These are phyloP conservation scores for Acipenser oxyrinchus DNA, from an alignment of 2,797 vertebrate genomes.

Conservation along the genomic window DNA sequence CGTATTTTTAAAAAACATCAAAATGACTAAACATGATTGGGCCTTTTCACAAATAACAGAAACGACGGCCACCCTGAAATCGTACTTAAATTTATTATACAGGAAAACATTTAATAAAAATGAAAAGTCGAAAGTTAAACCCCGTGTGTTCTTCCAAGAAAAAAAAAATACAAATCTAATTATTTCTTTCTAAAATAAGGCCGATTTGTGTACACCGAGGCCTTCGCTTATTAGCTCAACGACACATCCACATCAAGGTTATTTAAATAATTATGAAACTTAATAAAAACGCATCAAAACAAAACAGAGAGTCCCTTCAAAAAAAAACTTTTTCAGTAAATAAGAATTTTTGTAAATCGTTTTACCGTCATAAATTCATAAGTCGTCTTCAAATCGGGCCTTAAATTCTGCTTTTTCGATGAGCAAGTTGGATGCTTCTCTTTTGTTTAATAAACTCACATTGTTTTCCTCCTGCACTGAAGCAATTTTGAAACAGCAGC, in stretches of 20 bases:
- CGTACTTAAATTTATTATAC: too few species aligned
- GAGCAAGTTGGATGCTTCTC: slow-evolving; percentile 34
- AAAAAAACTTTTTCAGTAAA: too few species aligned
- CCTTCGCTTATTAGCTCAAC: not conserved
- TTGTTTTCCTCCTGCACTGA: slow-evolving; percentile 56
- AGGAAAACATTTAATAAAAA: too few species aligned
- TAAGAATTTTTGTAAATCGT: too few species aligned
- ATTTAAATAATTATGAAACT: not conserved
- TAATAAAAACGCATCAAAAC: not conserved
- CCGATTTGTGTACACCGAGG: not conserved
- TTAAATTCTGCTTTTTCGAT: slow-evolving; percentile 28
- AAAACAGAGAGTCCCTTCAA: too few species aligned
- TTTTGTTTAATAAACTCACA: slow-evolving; percentile 63
- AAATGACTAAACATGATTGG: too few species aligned
- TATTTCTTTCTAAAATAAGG: slow-evolving; percentile 7
- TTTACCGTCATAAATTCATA: too few species aligned
- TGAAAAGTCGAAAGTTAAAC: too few species aligned
- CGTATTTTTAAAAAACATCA: too few species aligned
- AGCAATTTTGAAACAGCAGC: slow-evolving; percentile 48
- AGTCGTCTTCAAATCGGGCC: too few species aligned
- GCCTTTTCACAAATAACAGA: too few species aligned
- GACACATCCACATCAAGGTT: not conserved
- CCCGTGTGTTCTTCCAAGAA: not conserved
- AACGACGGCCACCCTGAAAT: too few species aligned
- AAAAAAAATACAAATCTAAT: not conserved